phyloP scores from a whole-genome alignment of 1,140 invertebrate genomes.

The Hyposmocoma kahamanoa region DNA sequence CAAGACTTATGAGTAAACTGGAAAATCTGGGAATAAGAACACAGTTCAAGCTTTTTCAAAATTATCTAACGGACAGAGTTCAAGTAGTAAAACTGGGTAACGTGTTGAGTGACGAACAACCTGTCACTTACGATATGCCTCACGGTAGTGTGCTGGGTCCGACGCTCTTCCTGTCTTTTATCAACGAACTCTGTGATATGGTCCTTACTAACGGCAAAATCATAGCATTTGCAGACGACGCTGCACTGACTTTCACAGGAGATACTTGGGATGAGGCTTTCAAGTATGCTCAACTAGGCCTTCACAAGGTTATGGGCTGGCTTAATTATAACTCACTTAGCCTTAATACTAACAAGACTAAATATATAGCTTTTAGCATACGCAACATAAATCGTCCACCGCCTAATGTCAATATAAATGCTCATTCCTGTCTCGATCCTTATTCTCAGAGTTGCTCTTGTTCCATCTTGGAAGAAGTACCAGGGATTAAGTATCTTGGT shows the following conservation, averaged over 20 bases:
- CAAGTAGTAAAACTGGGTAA: slow-evolving; percentile 14
- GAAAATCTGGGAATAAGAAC: background rate
- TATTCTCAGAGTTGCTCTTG: background rate
- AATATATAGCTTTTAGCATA: background rate
- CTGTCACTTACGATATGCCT: slow-evolving; percentile 9
- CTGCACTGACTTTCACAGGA: slow-evolving; percentile 1
- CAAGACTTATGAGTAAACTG: slow-evolving; percentile 9
- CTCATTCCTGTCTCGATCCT: background rate
- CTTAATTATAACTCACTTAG: background rate
- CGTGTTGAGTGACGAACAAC: slow-evolving; percentile 1
- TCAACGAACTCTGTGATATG: slow-evolving; percentile 11
- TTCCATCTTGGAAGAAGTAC: background rate
- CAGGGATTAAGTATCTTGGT: background rate
- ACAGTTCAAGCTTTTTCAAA: background rate
- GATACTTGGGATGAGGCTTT: background rate
- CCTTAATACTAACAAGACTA: background rate
- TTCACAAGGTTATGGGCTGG: background rate
- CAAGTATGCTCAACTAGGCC: background rate
- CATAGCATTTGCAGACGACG: slow-evolving; percentile 12
- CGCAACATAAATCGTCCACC: background rate
- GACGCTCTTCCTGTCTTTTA: slow-evolving; percentile 10
- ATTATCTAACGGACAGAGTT: slow-evolving; percentile 10
- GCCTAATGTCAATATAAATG: background rate
- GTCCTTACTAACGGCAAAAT: background rate
- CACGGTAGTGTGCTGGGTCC: slow-evolving; percentile 18